Conservation (phyloP, 1,140 invertebrate genomes). For the Elymnias hypermnestra region DNA sequence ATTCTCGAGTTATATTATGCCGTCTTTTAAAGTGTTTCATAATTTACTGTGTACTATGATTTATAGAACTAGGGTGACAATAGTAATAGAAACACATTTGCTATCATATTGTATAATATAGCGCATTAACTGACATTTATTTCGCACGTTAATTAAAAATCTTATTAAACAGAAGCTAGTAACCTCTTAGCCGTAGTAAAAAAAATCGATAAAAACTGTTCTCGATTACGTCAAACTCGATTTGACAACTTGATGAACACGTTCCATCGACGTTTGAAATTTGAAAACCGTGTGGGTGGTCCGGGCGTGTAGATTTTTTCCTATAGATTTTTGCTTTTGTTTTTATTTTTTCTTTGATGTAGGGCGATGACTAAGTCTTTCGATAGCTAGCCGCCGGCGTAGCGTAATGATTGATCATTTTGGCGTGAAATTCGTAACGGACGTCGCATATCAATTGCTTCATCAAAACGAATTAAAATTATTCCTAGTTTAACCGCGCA, state of each 20-base stretch:
- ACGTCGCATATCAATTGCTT: slow-evolving; percentile 7
- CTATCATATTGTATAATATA: too few species aligned
- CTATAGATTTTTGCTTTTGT: slow-evolving; percentile 43
- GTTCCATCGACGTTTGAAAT: slow-evolving; percentile 56
- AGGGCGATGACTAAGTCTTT: slow-evolving; percentile 61
- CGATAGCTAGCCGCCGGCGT: slow-evolving; percentile 60
- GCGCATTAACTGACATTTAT: too few species aligned
- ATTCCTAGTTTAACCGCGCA: not conserved
- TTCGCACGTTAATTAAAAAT: slow-evolving; percentile 20
- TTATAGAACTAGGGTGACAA: too few species aligned
- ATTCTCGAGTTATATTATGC: too few species aligned
- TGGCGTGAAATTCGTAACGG: slow-evolving; percentile 26
- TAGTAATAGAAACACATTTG: too few species aligned
- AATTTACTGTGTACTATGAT: too few species aligned
- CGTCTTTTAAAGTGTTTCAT: too few species aligned
- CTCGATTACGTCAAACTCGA: slow-evolving; percentile 67
- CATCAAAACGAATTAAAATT: slow-evolving; percentile 4
- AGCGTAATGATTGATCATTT: slow-evolving; percentile 52
- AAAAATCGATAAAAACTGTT: slow-evolving; percentile 52
- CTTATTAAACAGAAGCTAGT: slow-evolving; percentile 45
- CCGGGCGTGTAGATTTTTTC: slow-evolving; percentile 34
- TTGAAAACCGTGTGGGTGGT: slow-evolving; percentile 67
- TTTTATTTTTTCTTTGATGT: slow-evolving; percentile 49
- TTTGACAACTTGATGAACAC: slow-evolving; percentile 74
- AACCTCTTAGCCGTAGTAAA: slow-evolving; percentile 21